Percentiles rank a stretch among this genome's conserved stretches.
These are phyloP conservation scores for Erebia aethiops DNA, from an alignment of 2,888 invertebrate species.

Conservation along the genomic window DNA sequence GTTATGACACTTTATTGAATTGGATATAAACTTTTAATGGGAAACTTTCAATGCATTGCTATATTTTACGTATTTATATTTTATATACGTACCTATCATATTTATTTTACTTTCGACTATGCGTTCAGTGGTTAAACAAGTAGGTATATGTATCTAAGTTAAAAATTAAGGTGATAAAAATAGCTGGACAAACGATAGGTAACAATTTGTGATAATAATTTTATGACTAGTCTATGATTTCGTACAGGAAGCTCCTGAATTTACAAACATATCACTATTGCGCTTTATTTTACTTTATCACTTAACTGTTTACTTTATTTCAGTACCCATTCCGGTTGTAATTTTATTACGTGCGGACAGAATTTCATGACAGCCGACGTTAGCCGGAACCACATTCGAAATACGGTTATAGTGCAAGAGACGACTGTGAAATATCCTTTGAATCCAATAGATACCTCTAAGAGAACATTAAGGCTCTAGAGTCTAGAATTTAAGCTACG, in stretches of 20 bases:
- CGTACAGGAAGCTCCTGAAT: background rate
- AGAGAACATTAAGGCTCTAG: background rate
- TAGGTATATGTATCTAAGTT: no score
- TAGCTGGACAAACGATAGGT: no score
- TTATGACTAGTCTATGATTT: no score
- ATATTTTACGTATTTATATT: background rate
- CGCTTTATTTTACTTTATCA: slow-evolving; percentile 16
- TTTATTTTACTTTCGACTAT: no score
- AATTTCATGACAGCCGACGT: slow-evolving; percentile 39
- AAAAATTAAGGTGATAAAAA: no score
- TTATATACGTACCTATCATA: background rate
- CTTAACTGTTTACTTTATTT: slow-evolving; percentile 23
- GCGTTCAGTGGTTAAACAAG: no score
- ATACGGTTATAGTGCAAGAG: slow-evolving; percentile 17
- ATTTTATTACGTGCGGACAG: slow-evolving; percentile 24
- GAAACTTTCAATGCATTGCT: background rate
- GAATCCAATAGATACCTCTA: background rate
- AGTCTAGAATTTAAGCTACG: no score
- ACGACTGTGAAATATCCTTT: background rate
- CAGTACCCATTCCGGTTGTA: slow-evolving; percentile 14
- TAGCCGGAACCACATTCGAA: slow-evolving; percentile 39
- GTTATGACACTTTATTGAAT: slow-evolving; percentile 8
- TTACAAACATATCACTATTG: slow-evolving; percentile 1
- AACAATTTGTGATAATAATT: no score
- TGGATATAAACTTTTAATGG: background rate